Conservation (phyloP, 2,797 vertebrate species). For the Apogon talboti region DNA sequence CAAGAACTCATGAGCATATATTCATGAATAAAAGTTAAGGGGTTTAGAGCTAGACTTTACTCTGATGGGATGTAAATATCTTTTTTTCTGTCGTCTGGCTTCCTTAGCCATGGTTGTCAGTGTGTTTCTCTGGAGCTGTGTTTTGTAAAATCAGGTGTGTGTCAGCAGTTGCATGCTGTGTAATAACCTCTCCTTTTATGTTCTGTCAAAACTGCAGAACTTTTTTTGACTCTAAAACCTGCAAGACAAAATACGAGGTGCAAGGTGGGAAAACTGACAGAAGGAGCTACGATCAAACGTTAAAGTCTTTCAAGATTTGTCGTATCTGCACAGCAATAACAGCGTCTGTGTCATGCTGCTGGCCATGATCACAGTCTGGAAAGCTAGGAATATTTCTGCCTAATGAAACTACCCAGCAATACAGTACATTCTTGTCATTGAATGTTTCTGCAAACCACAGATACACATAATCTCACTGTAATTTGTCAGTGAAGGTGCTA, state of each 20-base stretch:
- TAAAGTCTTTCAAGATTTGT: background rate
- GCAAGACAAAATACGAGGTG: background rate
- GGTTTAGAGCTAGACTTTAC: too few species aligned
- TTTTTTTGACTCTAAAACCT: background rate
- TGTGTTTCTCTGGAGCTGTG: background rate
- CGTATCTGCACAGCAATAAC: too few species aligned
- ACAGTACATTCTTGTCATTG: too few species aligned
- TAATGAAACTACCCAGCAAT: background rate
- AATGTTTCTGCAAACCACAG: too few species aligned
- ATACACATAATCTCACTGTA: too few species aligned
- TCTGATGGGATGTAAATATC: background rate
- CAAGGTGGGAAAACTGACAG: background rate
- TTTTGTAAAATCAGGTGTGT: conserved; percentile 4
- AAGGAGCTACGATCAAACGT: background rate
- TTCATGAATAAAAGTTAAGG: background rate
- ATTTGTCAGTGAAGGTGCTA: too few species aligned
- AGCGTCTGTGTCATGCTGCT: background rate
- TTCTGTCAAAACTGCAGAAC: background rate
- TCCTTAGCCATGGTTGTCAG: background rate
- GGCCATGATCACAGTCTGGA: background rate
- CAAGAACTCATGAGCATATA: too few species aligned
- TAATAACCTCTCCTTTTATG: background rate
- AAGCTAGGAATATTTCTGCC: background rate
- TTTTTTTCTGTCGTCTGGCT: background rate
- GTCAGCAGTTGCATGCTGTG: background rate